Conservation (phyloP, 2,888 invertebrate genomes). For the Frankliniella intonsa region DNA sequence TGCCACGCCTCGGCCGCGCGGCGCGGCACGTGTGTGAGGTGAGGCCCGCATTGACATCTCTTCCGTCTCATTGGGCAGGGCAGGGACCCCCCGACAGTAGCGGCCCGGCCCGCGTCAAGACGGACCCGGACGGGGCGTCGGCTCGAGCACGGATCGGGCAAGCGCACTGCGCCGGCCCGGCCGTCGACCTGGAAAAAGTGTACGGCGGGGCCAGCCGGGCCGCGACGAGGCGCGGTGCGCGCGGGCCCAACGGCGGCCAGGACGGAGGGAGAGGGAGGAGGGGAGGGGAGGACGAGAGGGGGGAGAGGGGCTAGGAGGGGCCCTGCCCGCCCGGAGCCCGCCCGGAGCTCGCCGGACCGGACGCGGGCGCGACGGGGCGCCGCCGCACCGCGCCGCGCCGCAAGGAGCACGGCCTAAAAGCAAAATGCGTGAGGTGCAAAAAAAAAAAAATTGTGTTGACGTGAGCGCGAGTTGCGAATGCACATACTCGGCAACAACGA, state of each 20-base stretch:
- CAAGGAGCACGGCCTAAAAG: background rate
- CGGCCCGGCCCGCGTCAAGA: background rate
- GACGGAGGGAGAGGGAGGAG: background rate
- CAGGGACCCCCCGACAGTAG: background rate
- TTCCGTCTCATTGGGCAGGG: background rate
- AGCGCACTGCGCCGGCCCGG: background rate
- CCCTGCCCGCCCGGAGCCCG: no score
- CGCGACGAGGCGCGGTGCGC: background rate
- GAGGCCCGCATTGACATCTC: background rate
- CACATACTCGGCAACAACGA: no score
- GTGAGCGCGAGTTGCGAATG: no score
- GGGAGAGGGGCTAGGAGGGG: no score
- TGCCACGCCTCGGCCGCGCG: background rate
- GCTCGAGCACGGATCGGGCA: background rate
- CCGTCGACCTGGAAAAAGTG: background rate
- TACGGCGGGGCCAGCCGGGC: background rate
- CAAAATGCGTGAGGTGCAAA: no score
- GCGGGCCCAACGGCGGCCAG: background rate
- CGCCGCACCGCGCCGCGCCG: background rate
- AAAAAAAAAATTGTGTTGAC: no score
- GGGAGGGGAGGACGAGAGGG: background rate
- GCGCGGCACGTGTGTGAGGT: no score
- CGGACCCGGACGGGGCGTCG: background rate
- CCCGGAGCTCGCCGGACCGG: no score
- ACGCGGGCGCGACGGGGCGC: background rate